A percentile compares a stretch with the other conserved stretches of the same genome.
phyloP scores from a whole-genome alignment of 2,113 vertebrate species.

The Formicarius rufipectus region DNA sequence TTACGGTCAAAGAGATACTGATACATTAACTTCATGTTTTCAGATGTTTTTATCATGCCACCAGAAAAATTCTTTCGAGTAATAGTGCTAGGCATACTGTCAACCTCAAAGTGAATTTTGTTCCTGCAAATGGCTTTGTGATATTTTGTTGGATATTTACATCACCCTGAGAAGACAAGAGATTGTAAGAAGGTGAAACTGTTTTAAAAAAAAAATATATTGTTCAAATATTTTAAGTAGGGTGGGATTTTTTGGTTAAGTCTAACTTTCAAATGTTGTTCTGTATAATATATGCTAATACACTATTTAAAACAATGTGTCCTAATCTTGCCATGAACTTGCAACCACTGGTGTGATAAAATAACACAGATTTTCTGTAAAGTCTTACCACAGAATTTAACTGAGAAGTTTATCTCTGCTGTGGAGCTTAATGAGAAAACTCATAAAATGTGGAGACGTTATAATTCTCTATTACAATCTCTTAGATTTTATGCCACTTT shows the following conservation, averaged over 20 bases:
- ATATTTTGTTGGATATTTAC: not conserved
- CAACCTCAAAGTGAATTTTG: not conserved
- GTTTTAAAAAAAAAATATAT: not conserved
- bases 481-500: slow-evolving; percentile 24
- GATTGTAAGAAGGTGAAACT: not conserved
- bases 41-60: not conserved
- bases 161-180: not conserved
- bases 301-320: not conserved
- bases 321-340: not conserved
- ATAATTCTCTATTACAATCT: slow-evolving; percentile 11
- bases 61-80: not conserved
- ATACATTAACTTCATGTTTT: not conserved
- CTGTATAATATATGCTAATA: not conserved
- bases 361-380: slow-evolving; percentile 33
- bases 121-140: not conserved
- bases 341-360: not conserved
- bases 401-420: slow-evolving; percentile 11
- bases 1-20: not conserved
- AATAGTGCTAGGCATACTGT: not conserved
- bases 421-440: slow-evolving; percentile 34
- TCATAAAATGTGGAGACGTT: not conserved
- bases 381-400: slow-evolving; percentile 27
- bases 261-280: not conserved
- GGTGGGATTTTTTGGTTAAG: not conserved
- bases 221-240: not conserved